Conservation (phyloP, 1,140 invertebrate genomes). For the Riptortus pedestris region DNA sequence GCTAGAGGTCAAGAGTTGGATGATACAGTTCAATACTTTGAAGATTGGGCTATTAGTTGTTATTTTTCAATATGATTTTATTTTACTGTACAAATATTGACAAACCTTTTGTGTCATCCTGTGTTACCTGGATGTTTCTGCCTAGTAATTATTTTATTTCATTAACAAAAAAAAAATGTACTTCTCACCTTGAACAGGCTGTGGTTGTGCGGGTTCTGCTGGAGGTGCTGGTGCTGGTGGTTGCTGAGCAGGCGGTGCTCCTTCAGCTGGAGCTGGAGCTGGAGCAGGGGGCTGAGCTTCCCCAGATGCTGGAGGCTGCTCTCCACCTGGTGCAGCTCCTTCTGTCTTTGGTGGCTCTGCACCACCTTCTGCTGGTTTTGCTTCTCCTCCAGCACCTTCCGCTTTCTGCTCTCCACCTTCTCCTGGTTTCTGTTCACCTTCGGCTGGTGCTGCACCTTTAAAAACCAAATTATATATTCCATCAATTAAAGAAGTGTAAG, state of each 20-base stretch:
- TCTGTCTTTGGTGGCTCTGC: slow-evolving; percentile 17
- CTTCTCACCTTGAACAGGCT: slow-evolving; percentile 16
- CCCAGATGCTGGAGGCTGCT: slow-evolving; percentile 30
- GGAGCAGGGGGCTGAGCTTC: slow-evolving; percentile 35
- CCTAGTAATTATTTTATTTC: too few relatives aligned
- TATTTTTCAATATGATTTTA: too few relatives aligned
- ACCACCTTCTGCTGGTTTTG: slow-evolving; percentile 17
- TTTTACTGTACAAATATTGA: too few relatives aligned
- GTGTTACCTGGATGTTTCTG: too few relatives aligned
- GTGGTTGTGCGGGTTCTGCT: slow-evolving; percentile 35
- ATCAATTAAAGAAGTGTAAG: not conserved
- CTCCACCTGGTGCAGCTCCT: slow-evolving; percentile 34
- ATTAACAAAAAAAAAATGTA: not conserved
- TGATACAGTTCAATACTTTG: too few relatives aligned
- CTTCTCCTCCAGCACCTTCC: slow-evolving; percentile 12
- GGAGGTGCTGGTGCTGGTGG: slow-evolving; percentile 34
- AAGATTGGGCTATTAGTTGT: too few relatives aligned
- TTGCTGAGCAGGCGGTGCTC: not conserved
- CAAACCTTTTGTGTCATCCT: too few relatives aligned
- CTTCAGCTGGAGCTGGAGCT: slow-evolving; percentile 31
- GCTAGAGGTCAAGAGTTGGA: too few relatives aligned
- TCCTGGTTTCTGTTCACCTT: slow-evolving; percentile 28
- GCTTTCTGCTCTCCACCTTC: slow-evolving; percentile 33
- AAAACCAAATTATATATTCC: slow-evolving; percentile 14
- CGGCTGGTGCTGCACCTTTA: slow-evolving; percentile 32